Conservation (phyloP, 2,797 vertebrate species). For the Phalanger gymnotis region DNA sequence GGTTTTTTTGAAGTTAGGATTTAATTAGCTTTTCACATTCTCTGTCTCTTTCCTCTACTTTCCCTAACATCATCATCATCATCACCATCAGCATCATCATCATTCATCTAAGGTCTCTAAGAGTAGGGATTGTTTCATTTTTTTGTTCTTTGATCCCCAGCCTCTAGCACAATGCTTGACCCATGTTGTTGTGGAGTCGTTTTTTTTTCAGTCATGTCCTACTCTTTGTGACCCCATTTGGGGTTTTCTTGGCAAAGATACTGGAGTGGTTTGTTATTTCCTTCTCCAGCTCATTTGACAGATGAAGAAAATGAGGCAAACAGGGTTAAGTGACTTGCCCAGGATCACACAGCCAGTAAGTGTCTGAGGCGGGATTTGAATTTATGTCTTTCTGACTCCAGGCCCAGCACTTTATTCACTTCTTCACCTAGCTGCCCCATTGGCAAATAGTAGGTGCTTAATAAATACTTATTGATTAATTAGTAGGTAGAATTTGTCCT, state of each 20-base stretch:
- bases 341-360: background rate
- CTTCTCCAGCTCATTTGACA: background rate
- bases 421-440: background rate
- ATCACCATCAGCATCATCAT: background rate
- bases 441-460: background rate
- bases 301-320: background rate
- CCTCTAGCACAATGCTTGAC: background rate
- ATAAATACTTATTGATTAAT: background rate
- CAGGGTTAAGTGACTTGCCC: background rate
- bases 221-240: no score
- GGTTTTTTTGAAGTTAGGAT: slow-evolving; percentile 10
- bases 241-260: background rate
- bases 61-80: background rate
- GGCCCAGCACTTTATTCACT: background rate
- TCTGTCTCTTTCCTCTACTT: background rate
- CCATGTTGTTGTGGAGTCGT: background rate
- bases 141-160: background rate
- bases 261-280: background rate
- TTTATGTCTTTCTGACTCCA: background rate
- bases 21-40: background rate
- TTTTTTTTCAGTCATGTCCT: background rate
- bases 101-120: background rate
- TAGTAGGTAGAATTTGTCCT: background rate
- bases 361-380: background rate
- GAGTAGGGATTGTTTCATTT: background rate